Percentiles rank a stretch among this genome's conserved stretches.
Conservation (phyloP, 2,113 vertebrate genomes). For the Gobius niger region DNA sequence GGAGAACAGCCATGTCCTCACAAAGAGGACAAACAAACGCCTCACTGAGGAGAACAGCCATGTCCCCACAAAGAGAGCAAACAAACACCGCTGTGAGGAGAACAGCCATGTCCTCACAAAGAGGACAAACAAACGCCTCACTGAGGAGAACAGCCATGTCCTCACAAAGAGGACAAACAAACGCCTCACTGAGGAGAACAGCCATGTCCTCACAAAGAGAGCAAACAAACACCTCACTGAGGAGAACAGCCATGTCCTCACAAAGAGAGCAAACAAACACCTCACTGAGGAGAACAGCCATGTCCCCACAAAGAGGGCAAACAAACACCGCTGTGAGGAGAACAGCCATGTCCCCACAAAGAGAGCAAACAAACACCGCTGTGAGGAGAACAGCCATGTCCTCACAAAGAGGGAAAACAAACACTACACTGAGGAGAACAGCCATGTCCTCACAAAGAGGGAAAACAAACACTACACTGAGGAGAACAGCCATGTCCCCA, state of each 20-base stretch:
- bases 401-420: background rate
- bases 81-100: conserved; percentile 9
- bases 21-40: background rate
- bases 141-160: conserved; percentile 10
- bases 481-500: background rate
- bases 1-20: background rate
- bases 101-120: background rate
- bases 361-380: background rate
- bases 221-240: conserved; percentile 11
- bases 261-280: background rate
- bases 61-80: background rate
- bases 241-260: background rate
- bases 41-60: conserved; percentile 15
- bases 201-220: background rate
- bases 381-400: conserved; percentile 7
- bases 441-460: background rate
- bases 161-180: background rate
- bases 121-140: background rate
- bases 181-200: conserved; percentile 16
- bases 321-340: conserved; percentile 9
- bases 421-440: conserved; percentile 17
- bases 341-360: background rate
- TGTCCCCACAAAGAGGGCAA: background rate
- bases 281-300: conserved; percentile 15
- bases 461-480: conserved; percentile 13